Evolutionary conservation across 2,888 invertebrate genomes (phyloP).

Genomic region (Belgica antarctica): DNA sequence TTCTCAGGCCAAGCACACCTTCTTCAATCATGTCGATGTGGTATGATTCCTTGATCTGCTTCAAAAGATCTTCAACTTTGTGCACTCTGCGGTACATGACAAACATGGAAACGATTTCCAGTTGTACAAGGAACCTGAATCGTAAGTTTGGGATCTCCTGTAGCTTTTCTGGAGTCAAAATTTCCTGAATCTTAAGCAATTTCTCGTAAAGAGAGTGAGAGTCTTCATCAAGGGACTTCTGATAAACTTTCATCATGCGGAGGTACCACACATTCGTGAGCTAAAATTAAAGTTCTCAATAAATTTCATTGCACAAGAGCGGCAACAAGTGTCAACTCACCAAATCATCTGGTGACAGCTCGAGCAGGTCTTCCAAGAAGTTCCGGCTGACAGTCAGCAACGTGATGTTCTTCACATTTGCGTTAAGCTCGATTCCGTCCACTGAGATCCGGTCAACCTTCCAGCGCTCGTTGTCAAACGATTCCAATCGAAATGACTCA

Average conservation of each 20-base stretch:
- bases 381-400: constrained; percentile 52
- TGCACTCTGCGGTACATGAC: constrained; percentile 71
- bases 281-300: constrained; percentile 47
- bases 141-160: constrained; percentile 51
- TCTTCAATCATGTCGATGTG: constrained; percentile 68
- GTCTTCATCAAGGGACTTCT: constrained; percentile 72
- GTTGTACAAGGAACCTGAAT: constrained; percentile 55
- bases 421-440: constrained; percentile 68
- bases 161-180: constrained; percentile 47
- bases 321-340: constrained; percentile 46
- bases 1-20: constrained; percentile 83
- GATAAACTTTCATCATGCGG: constrained; percentile 71
- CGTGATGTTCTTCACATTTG: constrained; percentile 62
- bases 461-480: constrained; percentile 52
- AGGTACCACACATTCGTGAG: constrained; percentile 66
- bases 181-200: constrained; percentile 47
- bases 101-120: constrained; percentile 66
- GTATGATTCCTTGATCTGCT: constrained; percentile 62
- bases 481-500: constrained; percentile 55
- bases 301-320: background rate
- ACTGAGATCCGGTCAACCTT: constrained; percentile 55
- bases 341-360: constrained; percentile 49
- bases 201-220: constrained; percentile 64
- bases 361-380: constrained; percentile 53
- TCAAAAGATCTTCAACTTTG: constrained; percentile 67